Percentiles rank a stretch among this genome's conserved stretches.
phyloP scores from a whole-genome alignment of 1,140 invertebrate genomes.

The Sinonovacula constricta region DNA sequence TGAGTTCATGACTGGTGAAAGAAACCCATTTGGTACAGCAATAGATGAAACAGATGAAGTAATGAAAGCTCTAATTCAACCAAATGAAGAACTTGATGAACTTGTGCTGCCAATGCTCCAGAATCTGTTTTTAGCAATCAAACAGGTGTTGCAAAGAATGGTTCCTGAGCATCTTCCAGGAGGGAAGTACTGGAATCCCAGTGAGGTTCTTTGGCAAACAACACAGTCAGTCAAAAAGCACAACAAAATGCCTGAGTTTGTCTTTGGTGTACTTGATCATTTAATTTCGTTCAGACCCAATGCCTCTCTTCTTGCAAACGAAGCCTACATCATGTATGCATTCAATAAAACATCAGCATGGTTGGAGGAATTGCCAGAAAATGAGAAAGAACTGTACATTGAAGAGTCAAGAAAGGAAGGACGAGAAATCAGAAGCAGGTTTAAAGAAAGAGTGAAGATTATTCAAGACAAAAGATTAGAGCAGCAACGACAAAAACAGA shows the following conservation, averaged over 20 bases:
- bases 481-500: conserved; percentile 17
- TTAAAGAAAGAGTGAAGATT: neutral
- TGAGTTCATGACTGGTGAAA: conserved; percentile 31
- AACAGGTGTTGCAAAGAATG: conserved; percentile 7
- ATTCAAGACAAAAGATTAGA: neutral
- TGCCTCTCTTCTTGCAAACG: conserved; percentile 22
- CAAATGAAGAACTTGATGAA: conserved; percentile 3
- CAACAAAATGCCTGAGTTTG: conserved; percentile 24
- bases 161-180: conserved; percentile 8
- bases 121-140: conserved; percentile 13
- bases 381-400: conserved; percentile 15
- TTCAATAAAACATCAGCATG: conserved; percentile 36
- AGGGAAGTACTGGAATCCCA: neutral
- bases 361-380: conserved; percentile 15
- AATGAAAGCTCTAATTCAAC: neutral
- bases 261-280: conserved; percentile 23
- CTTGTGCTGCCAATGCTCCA: conserved; percentile 12
- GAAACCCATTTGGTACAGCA: neutral
- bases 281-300: conserved; percentile 28
- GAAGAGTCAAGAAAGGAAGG: conserved; percentile 33
- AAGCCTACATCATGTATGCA: conserved; percentile 43
- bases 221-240: conserved; percentile 12
- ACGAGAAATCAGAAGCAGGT: conserved; percentile 15
- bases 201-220: neutral
- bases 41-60: conserved; percentile 4